A percentile compares a stretch with the other conserved stretches of the same genome.
phyloP scores from a whole-genome alignment of 2,113 vertebrate genomes.

The Pampusana beccarii region DNA sequence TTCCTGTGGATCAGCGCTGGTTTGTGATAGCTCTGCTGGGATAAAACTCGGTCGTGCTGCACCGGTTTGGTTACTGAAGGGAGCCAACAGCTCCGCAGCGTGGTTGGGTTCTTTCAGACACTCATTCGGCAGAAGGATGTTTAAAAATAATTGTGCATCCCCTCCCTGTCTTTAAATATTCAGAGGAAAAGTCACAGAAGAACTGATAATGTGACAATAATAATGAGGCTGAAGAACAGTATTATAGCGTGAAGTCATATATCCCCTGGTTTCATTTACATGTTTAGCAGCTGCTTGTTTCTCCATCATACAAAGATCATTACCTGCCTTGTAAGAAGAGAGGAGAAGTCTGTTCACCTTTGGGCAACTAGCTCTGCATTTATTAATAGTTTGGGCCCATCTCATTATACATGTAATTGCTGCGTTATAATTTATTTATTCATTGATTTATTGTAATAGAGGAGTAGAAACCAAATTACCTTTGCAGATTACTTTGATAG shows the following conservation, averaged over 20 bases:
- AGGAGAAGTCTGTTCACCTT: slow-evolving; percentile 55
- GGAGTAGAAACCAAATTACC: slow-evolving; percentile 43
- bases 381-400: slow-evolving; percentile 57
- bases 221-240: slow-evolving; percentile 18
- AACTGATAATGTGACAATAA: not conserved
- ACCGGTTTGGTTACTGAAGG: not conserved
- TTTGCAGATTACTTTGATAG: slow-evolving; percentile 51
- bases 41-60: not conserved
- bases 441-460: slow-evolving; percentile 55
- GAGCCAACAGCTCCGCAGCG: not conserved
- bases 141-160: slow-evolving; percentile 1
- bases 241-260: not conserved
- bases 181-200: slow-evolving; percentile 31
- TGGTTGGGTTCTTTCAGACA: not conserved
- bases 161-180: slow-evolving; percentile 46
- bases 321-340: slow-evolving; percentile 49
- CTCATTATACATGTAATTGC: slow-evolving; percentile 57
- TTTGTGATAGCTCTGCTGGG: not conserved
- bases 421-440: slow-evolving; percentile 62
- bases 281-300: slow-evolving; percentile 58
- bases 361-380: slow-evolving; percentile 65
- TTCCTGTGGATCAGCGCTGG: not conserved
- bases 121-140: not conserved
- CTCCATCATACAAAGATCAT: not conserved
- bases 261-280: slow-evolving; percentile 51